Percentiles rank a stretch among this genome's conserved stretches.
Evolutionary conservation across 2,113 vertebrate genomes (phyloP).

Genomic region (Hippopotamus amphibius): DNA sequence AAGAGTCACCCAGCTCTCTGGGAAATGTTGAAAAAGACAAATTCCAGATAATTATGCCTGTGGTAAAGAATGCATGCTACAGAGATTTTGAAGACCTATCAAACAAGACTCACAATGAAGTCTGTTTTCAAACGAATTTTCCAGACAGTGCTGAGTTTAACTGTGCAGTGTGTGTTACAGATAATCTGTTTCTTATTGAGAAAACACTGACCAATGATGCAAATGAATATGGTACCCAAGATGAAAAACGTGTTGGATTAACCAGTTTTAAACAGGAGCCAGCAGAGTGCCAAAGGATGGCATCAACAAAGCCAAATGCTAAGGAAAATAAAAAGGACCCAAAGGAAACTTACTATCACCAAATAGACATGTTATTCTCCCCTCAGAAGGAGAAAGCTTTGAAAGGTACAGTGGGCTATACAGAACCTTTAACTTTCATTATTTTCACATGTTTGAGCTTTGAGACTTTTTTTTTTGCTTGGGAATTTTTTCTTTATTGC

Average conservation of each 20-base stretch:
- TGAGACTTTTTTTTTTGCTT: conserved; percentile 38
- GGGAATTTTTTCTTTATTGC: conserved; percentile 31
- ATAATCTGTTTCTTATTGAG: conserved; percentile 70
- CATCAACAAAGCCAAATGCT: conserved; percentile 44
- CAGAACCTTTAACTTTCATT: background rate
- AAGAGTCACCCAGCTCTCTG: background rate
- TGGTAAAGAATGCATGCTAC: conserved; percentile 56
- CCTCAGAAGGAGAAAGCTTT: conserved; percentile 74
- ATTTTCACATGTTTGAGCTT: conserved; percentile 29
- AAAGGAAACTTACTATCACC: conserved; percentile 70
- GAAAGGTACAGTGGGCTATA: conserved; percentile 78
- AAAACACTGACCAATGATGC: background rate
- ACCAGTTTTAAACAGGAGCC: conserved; percentile 54
- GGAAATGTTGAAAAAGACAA: conserved; percentile 71
- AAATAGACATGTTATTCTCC: conserved; percentile 43
- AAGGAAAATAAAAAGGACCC: conserved; percentile 66
- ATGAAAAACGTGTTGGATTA: background rate
- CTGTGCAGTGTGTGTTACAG: conserved; percentile 20
- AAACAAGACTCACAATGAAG: conserved; percentile 52
- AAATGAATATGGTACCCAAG: background rate
- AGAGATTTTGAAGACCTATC: conserved; percentile 65
- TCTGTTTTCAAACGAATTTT: conserved; percentile 57
- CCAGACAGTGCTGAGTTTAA: background rate
- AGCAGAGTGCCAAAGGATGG: conserved; percentile 34
- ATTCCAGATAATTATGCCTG: conserved; percentile 59